Conservation (phyloP, 2,113 vertebrate genomes). For the Oreamnos americanus region DNA sequence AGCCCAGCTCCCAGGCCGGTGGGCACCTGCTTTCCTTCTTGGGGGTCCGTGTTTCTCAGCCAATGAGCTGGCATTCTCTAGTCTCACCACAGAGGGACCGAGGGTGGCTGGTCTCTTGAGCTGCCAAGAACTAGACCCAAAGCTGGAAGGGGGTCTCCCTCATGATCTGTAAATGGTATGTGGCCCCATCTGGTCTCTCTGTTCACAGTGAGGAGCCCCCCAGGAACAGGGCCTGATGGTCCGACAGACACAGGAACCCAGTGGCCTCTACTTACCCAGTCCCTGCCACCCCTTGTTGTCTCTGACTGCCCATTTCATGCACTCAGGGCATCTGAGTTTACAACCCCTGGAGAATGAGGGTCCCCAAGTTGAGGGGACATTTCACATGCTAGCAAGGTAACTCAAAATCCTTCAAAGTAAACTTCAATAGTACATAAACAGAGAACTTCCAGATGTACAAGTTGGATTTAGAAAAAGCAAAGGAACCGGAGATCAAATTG, state of each 20-base stretch:
- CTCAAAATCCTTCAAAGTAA: neutral
- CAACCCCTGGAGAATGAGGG: neutral
- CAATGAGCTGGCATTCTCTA: neutral
- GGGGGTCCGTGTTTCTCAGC: neutral
- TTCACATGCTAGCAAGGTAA: neutral
- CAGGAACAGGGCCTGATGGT: neutral
- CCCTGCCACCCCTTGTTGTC: neutral
- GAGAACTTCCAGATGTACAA: neutral
- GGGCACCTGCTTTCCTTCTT: neutral
- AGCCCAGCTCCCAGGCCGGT: neutral
- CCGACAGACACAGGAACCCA: neutral
- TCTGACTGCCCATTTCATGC: neutral
- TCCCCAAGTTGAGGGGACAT: neutral
- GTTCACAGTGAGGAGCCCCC: neutral
- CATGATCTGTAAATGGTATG: neutral
- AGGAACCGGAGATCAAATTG: neutral
- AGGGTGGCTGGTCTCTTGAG: neutral
- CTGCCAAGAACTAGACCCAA: neutral
- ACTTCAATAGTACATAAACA: accelerated
- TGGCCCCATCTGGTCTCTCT: neutral
- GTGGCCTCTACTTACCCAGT: neutral
- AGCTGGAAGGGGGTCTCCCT: neutral
- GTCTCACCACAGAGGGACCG: neutral
- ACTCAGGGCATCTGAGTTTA: neutral
- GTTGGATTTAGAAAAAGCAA: neutral